Conservation (phyloP, 2,888 invertebrate genomes). For the Acleris cristana region DNA sequence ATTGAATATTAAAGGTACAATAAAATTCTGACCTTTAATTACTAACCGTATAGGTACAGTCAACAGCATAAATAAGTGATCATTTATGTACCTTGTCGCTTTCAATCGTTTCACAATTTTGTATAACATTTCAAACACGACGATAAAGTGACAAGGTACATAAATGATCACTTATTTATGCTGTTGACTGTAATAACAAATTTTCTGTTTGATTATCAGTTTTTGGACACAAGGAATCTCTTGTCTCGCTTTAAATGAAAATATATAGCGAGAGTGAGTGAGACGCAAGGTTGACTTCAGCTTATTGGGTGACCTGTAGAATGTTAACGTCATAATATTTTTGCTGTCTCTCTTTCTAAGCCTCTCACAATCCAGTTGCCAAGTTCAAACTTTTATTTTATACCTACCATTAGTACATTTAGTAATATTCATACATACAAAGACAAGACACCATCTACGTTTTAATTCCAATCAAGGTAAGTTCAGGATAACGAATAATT, state of each 20-base stretch:
- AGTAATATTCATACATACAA: not conserved
- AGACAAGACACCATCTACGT: no score
- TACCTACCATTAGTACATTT: slow-evolving; percentile 14
- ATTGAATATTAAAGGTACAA: no score
- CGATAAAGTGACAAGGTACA: no score
- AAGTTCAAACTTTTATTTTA: slow-evolving; percentile 6
- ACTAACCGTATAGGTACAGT: no score
- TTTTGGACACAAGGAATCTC: slow-evolving; percentile 9
- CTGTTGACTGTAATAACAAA: no score
- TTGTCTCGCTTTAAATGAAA: slow-evolving; percentile 6
- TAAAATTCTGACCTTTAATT: no score
- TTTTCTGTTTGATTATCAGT: not conserved
- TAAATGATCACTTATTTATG: no score
- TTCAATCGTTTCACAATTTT: no score
- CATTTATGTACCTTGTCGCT: no score
- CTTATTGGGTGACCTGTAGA: slow-evolving; percentile 36
- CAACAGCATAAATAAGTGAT: no score
- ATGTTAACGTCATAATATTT: slow-evolving; percentile 36
- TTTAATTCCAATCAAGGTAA: not conserved
- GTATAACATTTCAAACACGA: no score
- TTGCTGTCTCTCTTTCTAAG: slow-evolving; percentile 29
- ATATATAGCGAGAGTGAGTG: not conserved
- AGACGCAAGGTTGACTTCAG: slow-evolving; percentile 4
- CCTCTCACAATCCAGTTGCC: slow-evolving; percentile 27
- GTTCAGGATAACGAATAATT: not conserved